Conservation (phyloP, 2,797 vertebrate species). For the Echeneis naucrates region DNA sequence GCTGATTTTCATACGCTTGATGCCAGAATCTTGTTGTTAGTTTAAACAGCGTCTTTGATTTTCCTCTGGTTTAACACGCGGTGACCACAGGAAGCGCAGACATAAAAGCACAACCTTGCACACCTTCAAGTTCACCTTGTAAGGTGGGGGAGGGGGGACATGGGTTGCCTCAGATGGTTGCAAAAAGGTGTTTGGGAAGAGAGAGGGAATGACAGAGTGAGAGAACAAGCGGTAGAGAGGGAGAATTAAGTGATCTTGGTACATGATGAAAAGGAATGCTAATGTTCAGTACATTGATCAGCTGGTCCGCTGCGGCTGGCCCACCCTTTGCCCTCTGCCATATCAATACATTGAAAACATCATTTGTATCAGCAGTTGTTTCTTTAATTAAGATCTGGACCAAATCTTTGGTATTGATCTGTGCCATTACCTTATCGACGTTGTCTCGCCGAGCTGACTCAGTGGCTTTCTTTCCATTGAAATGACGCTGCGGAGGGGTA, state of each 20-base stretch:
- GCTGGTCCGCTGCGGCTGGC: slow-evolving; percentile 76
- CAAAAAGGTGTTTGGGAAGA: slow-evolving; percentile 76
- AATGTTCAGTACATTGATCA: slow-evolving; percentile 90
- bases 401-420: slow-evolving; percentile 92
- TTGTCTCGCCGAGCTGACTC: slow-evolving; percentile 85
- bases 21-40: slow-evolving; percentile 67
- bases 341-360: slow-evolving; percentile 92
- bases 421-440: slow-evolving; percentile 92
- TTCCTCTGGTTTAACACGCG: slow-evolving; percentile 59
- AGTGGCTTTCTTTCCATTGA: slow-evolving; percentile 83
- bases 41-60: slow-evolving; percentile 81
- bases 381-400: slow-evolving; percentile 96
- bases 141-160: slow-evolving; percentile 66
- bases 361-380: slow-evolving; percentile 97
- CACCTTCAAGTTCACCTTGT: slow-evolving; percentile 90
- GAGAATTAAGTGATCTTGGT: slow-evolving; percentile 85
- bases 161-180: slow-evolving; percentile 66
- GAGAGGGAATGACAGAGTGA: slow-evolving; percentile 71
- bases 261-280: slow-evolving; percentile 89
- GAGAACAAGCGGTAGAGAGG: slow-evolving; percentile 79
- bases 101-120: slow-evolving; percentile 80
- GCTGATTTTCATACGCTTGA: slow-evolving; percentile 80
- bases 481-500: slow-evolving; percentile 78
- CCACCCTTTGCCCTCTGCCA: slow-evolving; percentile 68
- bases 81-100: slow-evolving; percentile 73